Evolutionary conservation across 2,888 invertebrate species (phyloP).

Genomic region (Callinectes sapidus): DNA sequence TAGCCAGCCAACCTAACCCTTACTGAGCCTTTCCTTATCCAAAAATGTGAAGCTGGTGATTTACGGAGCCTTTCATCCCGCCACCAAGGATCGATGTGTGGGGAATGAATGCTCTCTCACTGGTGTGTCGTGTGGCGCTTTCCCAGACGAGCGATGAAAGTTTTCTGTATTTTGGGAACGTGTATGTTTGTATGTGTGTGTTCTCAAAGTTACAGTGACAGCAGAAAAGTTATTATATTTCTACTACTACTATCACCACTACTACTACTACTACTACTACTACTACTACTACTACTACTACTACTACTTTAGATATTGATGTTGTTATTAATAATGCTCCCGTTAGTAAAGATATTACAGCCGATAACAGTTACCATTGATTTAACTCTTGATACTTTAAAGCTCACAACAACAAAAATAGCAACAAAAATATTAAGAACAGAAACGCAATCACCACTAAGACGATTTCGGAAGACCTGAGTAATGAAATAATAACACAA

Average conservation of each 20-base stretch:
- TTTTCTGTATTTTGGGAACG: not conserved
- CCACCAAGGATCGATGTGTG: not conserved
- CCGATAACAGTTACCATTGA: not conserved
- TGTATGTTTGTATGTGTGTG: not conserved
- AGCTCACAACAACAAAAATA: not conserved
- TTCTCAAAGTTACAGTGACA: not conserved
- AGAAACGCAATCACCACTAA: not conserved
- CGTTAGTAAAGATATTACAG: not conserved
- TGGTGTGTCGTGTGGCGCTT: not conserved
- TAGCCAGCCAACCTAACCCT: not conserved
- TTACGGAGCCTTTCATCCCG: not conserved
- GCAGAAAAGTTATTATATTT: not conserved
- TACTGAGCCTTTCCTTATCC: not conserved
- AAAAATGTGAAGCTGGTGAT: not conserved
- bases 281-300: not conserved
- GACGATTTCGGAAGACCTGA: not conserved
- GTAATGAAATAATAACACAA: not conserved
- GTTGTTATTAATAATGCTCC: not conserved
- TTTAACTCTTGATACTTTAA: not conserved
- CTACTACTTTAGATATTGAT: not conserved
- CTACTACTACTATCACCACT: not conserved
- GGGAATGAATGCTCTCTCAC: not conserved
- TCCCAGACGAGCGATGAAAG: not conserved
- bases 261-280: not conserved
- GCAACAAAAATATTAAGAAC: not conserved